A percentile compares a stretch with the other conserved stretches of the same genome.
Evolutionary conservation across 92 coral and sea anemone genomes (phyloP).

Genomic region (Chrysogorgia sp.): DNA sequence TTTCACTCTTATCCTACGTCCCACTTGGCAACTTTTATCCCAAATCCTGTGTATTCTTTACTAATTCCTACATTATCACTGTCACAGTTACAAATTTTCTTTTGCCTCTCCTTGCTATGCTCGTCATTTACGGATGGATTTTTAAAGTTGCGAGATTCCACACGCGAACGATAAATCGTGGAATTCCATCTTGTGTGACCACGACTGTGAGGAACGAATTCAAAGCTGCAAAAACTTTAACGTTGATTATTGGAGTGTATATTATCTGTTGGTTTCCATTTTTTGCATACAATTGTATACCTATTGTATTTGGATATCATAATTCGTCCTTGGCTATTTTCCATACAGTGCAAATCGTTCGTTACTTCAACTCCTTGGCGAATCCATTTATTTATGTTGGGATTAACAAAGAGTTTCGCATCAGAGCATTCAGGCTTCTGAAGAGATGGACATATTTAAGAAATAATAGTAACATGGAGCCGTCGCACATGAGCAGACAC

Average conservation of each 20-base stretch:
- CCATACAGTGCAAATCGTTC: constrained; percentile 63
- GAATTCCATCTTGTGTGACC: constrained; percentile 32
- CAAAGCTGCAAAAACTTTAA: constrained; percentile 87
- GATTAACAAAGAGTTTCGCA: constrained; percentile 81
- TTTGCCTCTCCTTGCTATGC: constrained; percentile 72
- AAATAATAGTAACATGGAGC: background rate
- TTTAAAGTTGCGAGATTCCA: constrained; percentile 74
- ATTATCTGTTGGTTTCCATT: constrained; percentile 89
- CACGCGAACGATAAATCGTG: constrained; percentile 70
- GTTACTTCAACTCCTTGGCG: constrained; percentile 75
- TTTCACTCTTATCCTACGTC: constrained; percentile 58
- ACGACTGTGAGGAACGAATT: constrained; percentile 71
- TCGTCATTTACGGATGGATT: constrained; percentile 71
- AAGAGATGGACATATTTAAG: background rate
- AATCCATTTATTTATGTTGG: constrained; percentile 91
- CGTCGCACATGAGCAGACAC: too few relatives aligned
- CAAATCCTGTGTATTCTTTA: constrained; percentile 67
- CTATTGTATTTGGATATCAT: background rate
- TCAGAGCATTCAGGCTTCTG: constrained; percentile 6
- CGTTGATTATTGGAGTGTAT: constrained; percentile 85
- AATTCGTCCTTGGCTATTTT: background rate
- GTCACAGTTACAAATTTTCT: constrained; percentile 79
- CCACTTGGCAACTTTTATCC: constrained; percentile 50
- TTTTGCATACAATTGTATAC: constrained; percentile 42
- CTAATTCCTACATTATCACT: constrained; percentile 70